phyloP scores from a whole-genome alignment of 2,113 vertebrate species.

The Leptocoma aspasia region DNA sequence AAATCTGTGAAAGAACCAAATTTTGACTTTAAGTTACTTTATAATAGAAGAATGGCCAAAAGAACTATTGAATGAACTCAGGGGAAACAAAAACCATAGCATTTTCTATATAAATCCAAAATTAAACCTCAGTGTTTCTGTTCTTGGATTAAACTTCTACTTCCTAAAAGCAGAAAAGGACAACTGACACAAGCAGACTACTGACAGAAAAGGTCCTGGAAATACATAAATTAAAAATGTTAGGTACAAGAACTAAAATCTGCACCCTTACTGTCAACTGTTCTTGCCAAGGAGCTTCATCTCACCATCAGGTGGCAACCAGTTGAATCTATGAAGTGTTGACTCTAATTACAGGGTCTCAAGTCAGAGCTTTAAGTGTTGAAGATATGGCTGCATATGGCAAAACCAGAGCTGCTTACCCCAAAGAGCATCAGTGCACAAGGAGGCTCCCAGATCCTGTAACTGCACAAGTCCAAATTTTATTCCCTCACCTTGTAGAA shows the following conservation, averaged over 20 bases:
- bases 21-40: neutral
- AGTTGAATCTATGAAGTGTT: neutral
- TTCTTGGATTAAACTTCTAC: neutral
- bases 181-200: neutral
- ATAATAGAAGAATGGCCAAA: neutral
- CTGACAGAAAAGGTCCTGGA: neutral
- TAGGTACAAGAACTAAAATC: neutral
- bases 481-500: neutral
- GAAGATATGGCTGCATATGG: neutral
- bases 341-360: neutral
- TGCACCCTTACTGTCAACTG: fast-evolving
- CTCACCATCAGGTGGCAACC: neutral
- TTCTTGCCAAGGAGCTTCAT: neutral
- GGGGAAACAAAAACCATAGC: neutral
- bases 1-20: neutral
- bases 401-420: neutral
- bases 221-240: neutral
- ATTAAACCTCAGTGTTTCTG: neutral
- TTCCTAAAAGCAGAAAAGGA: neutral
- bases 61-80: neutral
- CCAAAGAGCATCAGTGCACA: neutral
- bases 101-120: neutral
- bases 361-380: neutral
- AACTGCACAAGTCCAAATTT: neutral
- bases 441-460: neutral